Percentiles rank a stretch among this genome's conserved stretches.
phyloP scores from a whole-genome alignment of 2,797 vertebrate genomes.

The Pipistrellus kuhlii region DNA sequence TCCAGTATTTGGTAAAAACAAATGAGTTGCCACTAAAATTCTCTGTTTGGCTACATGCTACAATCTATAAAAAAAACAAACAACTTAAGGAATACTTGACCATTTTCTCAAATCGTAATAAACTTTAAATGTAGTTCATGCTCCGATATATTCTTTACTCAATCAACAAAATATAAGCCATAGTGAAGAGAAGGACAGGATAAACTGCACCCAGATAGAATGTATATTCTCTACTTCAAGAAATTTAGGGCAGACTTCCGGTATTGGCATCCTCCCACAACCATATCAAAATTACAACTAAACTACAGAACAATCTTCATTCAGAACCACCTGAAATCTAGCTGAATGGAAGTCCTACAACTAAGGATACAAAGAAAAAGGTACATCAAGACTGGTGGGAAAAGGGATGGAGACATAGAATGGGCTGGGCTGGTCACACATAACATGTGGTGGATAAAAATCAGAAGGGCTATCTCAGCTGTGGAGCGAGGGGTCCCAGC shows the following conservation, averaged over 20 bases:
- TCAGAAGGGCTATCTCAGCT: neutral
- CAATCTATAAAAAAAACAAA: neutral
- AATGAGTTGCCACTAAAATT: neutral
- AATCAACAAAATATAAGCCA: neutral
- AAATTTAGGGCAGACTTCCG: neutral
- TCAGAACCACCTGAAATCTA: neutral
- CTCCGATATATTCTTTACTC: neutral
- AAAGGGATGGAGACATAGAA: neutral
- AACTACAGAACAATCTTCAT: neutral
- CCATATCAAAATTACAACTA: neutral
- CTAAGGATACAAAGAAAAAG: neutral
- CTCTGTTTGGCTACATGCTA: slow-evolving; percentile 7
- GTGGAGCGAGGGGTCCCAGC: neutral
- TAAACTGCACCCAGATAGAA: neutral
- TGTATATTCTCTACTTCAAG: neutral
- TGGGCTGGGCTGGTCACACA: neutral
- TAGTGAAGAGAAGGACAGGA: neutral
- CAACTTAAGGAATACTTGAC: neutral
- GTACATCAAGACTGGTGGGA: neutral
- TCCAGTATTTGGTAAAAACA: slow-evolving; percentile 13
- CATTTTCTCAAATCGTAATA: slow-evolving; percentile 19
- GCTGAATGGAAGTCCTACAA: neutral
- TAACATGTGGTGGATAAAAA: neutral
- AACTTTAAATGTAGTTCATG: slow-evolving; percentile 27
- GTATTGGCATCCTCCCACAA: neutral